Percentiles rank a stretch among this genome's conserved stretches.
Conservation (phyloP, 35 echinoderm and acorn worm genomes). For the Strongylocentrotus purpuratus region DNA sequence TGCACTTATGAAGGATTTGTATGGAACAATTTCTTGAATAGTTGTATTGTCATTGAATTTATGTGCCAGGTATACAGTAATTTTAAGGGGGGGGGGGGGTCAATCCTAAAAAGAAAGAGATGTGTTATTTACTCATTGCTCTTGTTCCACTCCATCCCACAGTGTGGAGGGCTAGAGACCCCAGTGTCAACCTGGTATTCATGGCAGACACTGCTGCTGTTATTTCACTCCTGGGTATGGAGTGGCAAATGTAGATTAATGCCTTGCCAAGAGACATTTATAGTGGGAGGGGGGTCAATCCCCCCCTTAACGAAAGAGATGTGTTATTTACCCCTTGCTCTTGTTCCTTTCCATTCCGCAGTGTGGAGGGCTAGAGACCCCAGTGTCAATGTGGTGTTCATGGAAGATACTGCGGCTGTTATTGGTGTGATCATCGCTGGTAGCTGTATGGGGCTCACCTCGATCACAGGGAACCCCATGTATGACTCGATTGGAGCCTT, state of each 20-base stretch:
- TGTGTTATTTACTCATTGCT: not conserved
- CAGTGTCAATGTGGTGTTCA: conserved; percentile 92
- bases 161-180: conserved; percentile 81
- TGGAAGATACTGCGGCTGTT: conserved; percentile 90
- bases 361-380: conserved; percentile 80
- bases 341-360: conserved; percentile 41
- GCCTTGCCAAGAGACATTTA: no score
- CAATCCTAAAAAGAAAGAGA: not conserved
- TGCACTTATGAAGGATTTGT: no score
- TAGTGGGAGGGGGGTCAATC: no score
- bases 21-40: no score
- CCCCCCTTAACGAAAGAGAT: not conserved
- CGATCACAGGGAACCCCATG: conserved; percentile 84
- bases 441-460: conserved; percentile 91
- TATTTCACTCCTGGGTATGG: no score
- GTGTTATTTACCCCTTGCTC: not conserved
- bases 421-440: conserved; percentile 82
- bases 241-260: no score
- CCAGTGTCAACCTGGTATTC: conserved; percentile 94
- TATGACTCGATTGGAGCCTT: conserved; percentile 89
- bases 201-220: conserved; percentile 89
- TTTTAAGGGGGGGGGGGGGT: no score
- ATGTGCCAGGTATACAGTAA: no score
- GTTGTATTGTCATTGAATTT: no score
- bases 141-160: conserved; percentile 16